Conservation (phyloP, 2,113 vertebrate genomes). For the Propithecus coquereli region DNA sequence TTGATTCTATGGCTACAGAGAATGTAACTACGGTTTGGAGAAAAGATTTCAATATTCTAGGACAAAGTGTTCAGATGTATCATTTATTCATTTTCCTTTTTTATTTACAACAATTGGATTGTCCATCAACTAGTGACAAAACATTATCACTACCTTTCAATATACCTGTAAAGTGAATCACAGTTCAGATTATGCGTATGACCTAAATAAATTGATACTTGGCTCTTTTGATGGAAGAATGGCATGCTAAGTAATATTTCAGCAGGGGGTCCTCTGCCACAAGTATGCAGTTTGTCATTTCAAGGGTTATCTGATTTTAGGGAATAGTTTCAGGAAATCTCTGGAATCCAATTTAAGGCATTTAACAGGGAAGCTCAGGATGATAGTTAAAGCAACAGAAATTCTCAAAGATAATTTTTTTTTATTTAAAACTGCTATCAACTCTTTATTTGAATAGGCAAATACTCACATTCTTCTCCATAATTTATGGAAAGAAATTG, state of each 20-base stretch:
- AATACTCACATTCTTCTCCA: not conserved
- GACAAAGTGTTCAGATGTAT: not conserved
- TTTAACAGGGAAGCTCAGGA: not conserved
- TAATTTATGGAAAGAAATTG: not conserved
- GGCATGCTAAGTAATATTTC: not conserved
- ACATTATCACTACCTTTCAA: slow-evolving; percentile 31
- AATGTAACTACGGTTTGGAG: not conserved
- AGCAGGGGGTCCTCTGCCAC: not conserved
- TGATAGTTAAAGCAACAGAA: not conserved
- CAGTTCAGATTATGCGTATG: not conserved
- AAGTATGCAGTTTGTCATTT: not conserved
- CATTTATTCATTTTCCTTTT: not conserved
- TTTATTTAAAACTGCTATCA: not conserved
- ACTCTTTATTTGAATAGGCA: not conserved
- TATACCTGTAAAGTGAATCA: not conserved
- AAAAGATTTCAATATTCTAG: not conserved
- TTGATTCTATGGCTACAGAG: not conserved
- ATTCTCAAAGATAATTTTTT: not conserved
- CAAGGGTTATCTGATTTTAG: slow-evolving; percentile 30
- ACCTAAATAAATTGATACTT: slow-evolving; percentile 6
- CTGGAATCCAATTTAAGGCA: slow-evolving; percentile 17
- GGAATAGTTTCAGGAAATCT: not conserved
- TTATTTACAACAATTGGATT: not conserved
- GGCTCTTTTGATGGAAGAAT: not conserved
- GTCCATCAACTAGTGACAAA: slow-evolving; percentile 26